Conservation (phyloP, 2,113 vertebrate species). For the Actenoides hombroni region DNA sequence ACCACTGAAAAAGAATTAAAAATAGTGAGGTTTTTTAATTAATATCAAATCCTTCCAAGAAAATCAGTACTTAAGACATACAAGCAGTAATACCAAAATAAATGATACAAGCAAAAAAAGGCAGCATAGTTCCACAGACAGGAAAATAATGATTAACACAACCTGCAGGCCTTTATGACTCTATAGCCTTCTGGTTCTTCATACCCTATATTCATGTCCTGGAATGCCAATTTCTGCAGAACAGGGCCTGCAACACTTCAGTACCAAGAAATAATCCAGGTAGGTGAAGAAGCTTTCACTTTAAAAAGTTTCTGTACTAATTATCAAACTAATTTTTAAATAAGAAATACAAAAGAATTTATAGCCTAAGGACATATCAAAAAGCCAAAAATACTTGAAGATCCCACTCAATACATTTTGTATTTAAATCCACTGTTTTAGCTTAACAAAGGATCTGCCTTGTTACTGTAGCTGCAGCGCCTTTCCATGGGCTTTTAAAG, state of each 20-base stretch:
- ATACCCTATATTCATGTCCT: not conserved
- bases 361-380: not conserved
- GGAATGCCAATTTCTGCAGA: not conserved
- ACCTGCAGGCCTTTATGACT: not conserved
- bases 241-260: not conserved
- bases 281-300: not conserved
- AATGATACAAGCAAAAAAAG: not conserved
- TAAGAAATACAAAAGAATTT: not conserved
- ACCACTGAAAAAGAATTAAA: conserved; percentile 82
- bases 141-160: not conserved
- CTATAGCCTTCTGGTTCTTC: not conserved
- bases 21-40: not conserved
- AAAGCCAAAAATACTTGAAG: not conserved
- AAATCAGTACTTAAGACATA: not conserved
- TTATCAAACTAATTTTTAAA: not conserved
- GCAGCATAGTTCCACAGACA: not conserved
- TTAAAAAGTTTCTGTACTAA: no score
- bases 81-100: not conserved
- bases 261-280: not conserved
- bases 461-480: not conserved
- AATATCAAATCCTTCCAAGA: not conserved
- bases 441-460: not conserved
- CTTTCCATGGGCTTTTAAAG: not conserved
- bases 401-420: not conserved
- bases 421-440: not conserved